Evolutionary conservation across 2,888 invertebrate species (phyloP), one percentile per base, ranked within the genome.

Genomic region (Drosophila neotestacea): DNA sequence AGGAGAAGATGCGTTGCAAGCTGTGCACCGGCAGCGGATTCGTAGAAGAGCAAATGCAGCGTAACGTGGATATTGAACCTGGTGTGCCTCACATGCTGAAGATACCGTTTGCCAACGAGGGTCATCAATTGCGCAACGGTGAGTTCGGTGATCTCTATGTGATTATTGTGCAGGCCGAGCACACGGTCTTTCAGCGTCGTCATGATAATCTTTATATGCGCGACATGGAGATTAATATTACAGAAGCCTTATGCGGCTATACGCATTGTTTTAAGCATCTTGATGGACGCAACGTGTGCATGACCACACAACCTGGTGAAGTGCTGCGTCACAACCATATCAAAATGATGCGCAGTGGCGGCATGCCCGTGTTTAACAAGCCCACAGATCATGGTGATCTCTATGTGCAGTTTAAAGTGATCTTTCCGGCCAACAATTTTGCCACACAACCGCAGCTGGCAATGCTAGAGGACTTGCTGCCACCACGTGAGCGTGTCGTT

Each of bases 221-320:
- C 4, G 95, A 95, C 74, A 95, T 96, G 88, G 95, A 94, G 65
- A 94, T 98, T 44, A 95, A 95, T 44, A 93, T 98, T 56, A 96
- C 97, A 3, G 98, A 98, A 92, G 97, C 98, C 11, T 93, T 98
- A 9, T 98, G 98, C 93, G 98, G 98, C 6, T 97, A 98, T 92
- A 94, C 95, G 66, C 95, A 97, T 92, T 94, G 95, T 52, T 93
- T 98, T n/a, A 95, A 95, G 90, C 98, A 98, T 92, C 94, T 99
- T 81, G 98, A 98, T 93, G 97, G 97, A 0, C 94, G 98, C 51
- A 95, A 96, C 88, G 93, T 98, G 70, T 93, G 97, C 58, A 94
- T 99, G 60, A 95, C 94, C 91, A 96, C 95, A 83, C 94, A 95
- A 4, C 94, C 96, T 5, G 98, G 98, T 13, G 95, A 96, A 81